Evolutionary conservation across 2,888 invertebrate genomes (phyloP), one percentile per base, ranked within the genome.

Genomic region (Thymelicus lineola): DNA sequence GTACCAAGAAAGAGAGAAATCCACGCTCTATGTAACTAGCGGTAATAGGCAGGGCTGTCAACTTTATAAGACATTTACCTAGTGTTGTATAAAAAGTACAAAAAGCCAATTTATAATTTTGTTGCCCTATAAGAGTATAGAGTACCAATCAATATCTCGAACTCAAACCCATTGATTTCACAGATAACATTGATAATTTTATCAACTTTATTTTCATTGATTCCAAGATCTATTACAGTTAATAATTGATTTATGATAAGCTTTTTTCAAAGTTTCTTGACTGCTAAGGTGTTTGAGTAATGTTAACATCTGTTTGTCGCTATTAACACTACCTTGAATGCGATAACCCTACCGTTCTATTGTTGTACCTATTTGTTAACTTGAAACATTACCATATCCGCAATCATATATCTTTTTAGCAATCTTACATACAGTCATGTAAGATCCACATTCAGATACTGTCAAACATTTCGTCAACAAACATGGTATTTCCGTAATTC

Each of bases 1-100:
- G 35, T 9, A 48, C 58, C 15, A 45, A 35, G 58, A 38, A 15
- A 55, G 70, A 74, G 75, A 73, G 75, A 78, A 76, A 77, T 71
- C 68, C 59, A 36, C 59, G 66, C 17, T 9, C 38, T 38, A 50
- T 53, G 60, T 61, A 45, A 53, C n/a, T 67, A 67, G 38, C 53
- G 42, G 60, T 53, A 28, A 59, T 9, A 15, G 35, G n/a, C 17
- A 58, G 48, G 66, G 66, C 20, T 59, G 66, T 38, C 66, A 38
- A 50, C 36, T n/a, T 58, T n/a, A 6, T n/a, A 5, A 36, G 9
- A 59, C 42, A 0, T 4, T 38, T 10, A n/a, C n/a, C n/a, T n/a
- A 42, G 28, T 28, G 28, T 28, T 28, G 28, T 28, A 5, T 28
- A 3, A 5, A 28, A 5, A 28, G 28, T 20, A n/a, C n/a, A 28